Conservation (phyloP, 2,113 vertebrate species). For the Callospermophilus lateralis region DNA sequence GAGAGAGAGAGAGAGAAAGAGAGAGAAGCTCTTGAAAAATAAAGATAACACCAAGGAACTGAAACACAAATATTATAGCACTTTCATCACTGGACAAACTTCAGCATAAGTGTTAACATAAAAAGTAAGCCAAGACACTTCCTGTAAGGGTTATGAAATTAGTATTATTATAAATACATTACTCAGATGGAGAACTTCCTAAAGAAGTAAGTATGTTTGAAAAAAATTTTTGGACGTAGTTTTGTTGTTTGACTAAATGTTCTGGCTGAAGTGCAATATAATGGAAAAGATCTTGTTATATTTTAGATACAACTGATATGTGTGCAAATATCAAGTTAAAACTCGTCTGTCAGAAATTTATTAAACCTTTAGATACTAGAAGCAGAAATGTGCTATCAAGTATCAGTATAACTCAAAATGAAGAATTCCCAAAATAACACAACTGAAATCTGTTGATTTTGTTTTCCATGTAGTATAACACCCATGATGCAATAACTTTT, state of each 20-base stretch:
- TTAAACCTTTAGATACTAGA: conserved; percentile 49
- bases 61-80: neutral
- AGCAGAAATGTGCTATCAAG: conserved; percentile 6
- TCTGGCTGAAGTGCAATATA: conserved; percentile 3
- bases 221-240: conserved; percentile 25
- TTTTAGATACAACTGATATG: neutral
- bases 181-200: conserved; percentile 34
- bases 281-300: conserved; percentile 23
- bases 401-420: neutral
- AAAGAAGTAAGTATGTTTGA: conserved; percentile 49
- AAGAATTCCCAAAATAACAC: neutral
- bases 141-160: conserved; percentile 33
- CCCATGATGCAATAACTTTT: neutral
- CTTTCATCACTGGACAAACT: neutral
- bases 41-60: conserved; percentile 29
- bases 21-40: conserved; percentile 33
- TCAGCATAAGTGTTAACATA: neutral
- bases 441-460: conserved; percentile 9
- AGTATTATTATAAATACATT: conserved; percentile 33
- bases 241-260: conserved; percentile 17
- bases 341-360: conserved; percentile 19
- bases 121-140: conserved; percentile 12
- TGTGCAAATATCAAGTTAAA: conserved; percentile 42
- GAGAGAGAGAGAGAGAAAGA: neutral
- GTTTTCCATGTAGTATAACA: conserved; percentile 14